phyloP scores from a whole-genome alignment of 2,113 vertebrate genomes.

The Fregetta grallaria region DNA sequence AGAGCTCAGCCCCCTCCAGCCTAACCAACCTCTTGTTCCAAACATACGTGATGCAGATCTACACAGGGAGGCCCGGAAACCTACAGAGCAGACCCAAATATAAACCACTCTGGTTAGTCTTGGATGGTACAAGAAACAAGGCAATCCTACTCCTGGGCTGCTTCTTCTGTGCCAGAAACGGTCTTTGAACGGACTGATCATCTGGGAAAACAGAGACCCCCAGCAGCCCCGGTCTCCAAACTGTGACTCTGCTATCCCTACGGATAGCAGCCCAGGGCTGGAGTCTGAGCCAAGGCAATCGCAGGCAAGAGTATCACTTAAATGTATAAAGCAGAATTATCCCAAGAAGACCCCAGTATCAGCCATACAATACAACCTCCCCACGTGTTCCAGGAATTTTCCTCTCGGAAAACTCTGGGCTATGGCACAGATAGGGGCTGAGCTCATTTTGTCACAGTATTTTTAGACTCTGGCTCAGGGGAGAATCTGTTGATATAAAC shows the following conservation, averaged over 20 bases:
- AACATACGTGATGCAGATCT: not conserved
- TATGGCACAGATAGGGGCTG: not conserved
- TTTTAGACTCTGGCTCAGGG: conserved; percentile 8
- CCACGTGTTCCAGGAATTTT: not conserved
- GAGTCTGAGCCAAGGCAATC: not conserved
- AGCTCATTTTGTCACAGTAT: not conserved
- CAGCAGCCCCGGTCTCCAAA: not conserved
- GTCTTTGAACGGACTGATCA: not conserved
- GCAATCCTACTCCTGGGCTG: not conserved
- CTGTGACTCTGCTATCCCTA: fast-evolving
- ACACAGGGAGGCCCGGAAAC: not conserved
- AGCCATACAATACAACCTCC: not conserved
- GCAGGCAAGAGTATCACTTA: not conserved
- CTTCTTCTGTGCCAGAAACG: fast-evolving
- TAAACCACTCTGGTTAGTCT: not conserved
- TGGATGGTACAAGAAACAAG: not conserved
- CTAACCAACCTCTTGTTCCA: not conserved
- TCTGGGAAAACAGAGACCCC: not conserved
- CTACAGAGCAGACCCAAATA: not conserved
- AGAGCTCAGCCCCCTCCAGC: not conserved
- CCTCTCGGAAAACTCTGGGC: not conserved
- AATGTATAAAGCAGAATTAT: not conserved
- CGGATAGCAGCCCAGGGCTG: not conserved
- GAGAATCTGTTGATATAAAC: not conserved
- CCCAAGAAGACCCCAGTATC: not conserved